Evolutionary conservation across 2,797 vertebrate genomes (phyloP).

Genomic region (Coccyzus lansbergi): DNA sequence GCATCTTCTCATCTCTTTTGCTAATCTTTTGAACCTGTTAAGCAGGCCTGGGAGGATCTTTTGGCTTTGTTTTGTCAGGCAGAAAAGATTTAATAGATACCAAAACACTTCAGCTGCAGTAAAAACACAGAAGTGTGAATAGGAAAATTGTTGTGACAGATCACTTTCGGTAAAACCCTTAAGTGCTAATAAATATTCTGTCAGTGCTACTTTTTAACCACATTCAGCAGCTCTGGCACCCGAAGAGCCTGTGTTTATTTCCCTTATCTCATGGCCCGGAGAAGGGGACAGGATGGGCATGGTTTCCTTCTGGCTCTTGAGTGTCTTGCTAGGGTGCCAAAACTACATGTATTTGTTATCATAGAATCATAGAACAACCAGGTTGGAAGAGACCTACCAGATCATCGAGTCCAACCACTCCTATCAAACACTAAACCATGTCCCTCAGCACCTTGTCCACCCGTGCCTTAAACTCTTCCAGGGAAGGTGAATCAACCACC

Average conservation of each 20-base stretch:
- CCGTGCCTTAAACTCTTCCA: too few relatives aligned
- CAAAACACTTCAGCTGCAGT: background rate
- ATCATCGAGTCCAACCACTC: too few relatives aligned
- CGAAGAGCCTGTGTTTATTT: background rate
- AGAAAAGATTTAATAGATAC: background rate
- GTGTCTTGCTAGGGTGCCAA: background rate
- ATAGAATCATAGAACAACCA: too few relatives aligned
- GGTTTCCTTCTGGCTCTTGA: background rate
- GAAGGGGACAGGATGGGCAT: fast-evolving
- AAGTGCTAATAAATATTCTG: background rate
- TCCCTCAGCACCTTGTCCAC: too few relatives aligned
- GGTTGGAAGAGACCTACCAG: too few relatives aligned
- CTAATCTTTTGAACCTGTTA: background rate
- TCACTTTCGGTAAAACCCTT: background rate
- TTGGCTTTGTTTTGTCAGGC: background rate
- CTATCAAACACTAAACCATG: too few relatives aligned
- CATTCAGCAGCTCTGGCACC: background rate
- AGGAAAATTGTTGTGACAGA: background rate
- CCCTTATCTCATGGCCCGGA: background rate
- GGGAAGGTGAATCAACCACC: too few relatives aligned
- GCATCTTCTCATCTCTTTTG: background rate
- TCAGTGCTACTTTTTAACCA: background rate
- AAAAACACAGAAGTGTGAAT: background rate
- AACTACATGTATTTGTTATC: background rate
- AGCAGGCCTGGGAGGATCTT: background rate